Evolutionary conservation across 2,888 invertebrate genomes (phyloP), one percentile per base, ranked within the genome.

Genomic region (Cylindroiulus punctatus): DNA sequence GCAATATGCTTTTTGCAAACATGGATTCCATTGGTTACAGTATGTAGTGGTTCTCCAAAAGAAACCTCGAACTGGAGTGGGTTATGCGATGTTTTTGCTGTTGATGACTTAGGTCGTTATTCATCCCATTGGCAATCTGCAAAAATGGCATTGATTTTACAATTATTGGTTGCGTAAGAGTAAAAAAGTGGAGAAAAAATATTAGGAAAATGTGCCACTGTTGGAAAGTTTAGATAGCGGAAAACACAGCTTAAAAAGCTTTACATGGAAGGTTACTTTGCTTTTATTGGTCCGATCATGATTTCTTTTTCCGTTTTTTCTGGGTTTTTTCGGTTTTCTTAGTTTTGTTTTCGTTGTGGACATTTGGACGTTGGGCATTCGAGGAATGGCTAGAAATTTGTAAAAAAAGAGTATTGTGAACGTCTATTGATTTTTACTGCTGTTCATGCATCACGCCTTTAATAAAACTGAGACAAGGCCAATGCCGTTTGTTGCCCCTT

Each of bases 51-150:
- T 5, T 7, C 22, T 22, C 57, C 26, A 65, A 76, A 76, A 76
- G 17, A 30, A 76, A 14, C 10, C 5, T 14, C 22, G 14, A 30
- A 76, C 12, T 36, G 30, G 12, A 76, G 76, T 30, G 30, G 7
- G 30, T 76, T 76, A 26, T 30, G 30, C 12, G 30, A 30, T 76
- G 76, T 26, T 76, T 76, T 26, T 26, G 30, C 26, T 30, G 30
- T 30, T 76, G 76, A 76, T 76, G 76, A 17, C 76, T 76, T 76
- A 76, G 76, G 76, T 76, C 76, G 76, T 76, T 76, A 76, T 76
- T 76, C 76, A 76, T 76, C 76, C 76, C 22, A 30, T 76, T 26
- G 30, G 14, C 76, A 76, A 76, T 76, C 76, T 26, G 5, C n/a
- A 0, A 76, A 76, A 76, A 76, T 76, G 76, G 0, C 76, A 76